Conservation (phyloP, 2,797 vertebrate genomes). For the Ptychadena robeensis region DNA sequence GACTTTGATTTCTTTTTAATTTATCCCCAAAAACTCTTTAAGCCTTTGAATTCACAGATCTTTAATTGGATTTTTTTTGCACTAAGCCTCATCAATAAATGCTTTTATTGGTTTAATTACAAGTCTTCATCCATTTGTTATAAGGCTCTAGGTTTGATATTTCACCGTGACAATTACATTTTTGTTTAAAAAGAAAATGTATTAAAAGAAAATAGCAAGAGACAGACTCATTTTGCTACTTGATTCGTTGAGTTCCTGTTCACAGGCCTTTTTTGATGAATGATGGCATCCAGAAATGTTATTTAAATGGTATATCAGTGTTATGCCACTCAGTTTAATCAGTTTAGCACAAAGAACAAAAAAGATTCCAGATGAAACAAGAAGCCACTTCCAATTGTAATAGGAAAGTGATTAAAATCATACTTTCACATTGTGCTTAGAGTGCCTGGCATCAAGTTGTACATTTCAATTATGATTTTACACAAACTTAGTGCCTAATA, state of each 20-base stretch:
- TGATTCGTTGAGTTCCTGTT: conserved; percentile 75
- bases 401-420: conserved; percentile 43
- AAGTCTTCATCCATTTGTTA: conserved; percentile 75
- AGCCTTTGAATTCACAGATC: conserved; percentile 28
- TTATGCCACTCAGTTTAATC: conserved; percentile 70
- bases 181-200: conserved; percentile 73
- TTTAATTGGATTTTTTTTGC: conserved; percentile 75
- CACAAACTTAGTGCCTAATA: background rate
- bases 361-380: conserved; percentile 33
- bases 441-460: background rate
- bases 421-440: background rate
- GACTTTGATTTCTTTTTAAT: conserved; percentile 46
- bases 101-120: conserved; percentile 74
- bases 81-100: conserved; percentile 67
- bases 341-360: conserved; percentile 68
- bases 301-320: conserved; percentile 68
- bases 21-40: conserved; percentile 21
- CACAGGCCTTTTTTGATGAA: conserved; percentile 71
- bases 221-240: conserved; percentile 68
- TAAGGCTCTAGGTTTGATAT: conserved; percentile 70
- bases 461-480: conserved; percentile 31
- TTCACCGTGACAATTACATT: conserved; percentile 74
- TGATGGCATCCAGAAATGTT: conserved; percentile 69
- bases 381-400: conserved; percentile 38
- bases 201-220: conserved; percentile 71